Evolutionary conservation across 2,797 vertebrate species (phyloP).

Genomic region (Eremophila alpestris): DNA sequence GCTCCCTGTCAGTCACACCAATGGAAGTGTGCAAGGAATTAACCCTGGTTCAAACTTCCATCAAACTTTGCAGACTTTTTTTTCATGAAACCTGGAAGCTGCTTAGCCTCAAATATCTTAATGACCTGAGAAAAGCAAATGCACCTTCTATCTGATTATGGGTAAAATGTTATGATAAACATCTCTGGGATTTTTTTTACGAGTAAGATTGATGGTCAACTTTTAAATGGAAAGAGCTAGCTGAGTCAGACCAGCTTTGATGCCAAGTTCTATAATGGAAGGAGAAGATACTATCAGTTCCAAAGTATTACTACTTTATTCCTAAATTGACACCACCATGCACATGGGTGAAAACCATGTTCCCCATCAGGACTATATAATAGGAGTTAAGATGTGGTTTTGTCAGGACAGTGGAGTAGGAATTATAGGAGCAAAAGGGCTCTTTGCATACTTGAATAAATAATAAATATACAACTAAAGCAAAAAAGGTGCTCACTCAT

Average conservation of each 20-base stretch:
- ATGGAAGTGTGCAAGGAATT: background rate
- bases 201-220: background rate
- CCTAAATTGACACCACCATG: background rate
- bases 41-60: background rate
- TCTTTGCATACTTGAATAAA: background rate
- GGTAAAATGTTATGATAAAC: conserved; percentile 5
- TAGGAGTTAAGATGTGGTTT: background rate
- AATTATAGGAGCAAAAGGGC: background rate
- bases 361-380: background rate
- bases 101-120: background rate
- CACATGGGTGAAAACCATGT: background rate
- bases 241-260: conserved; percentile 15
- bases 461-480: background rate
- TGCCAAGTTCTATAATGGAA: conserved; percentile 39
- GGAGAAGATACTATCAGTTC: background rate
- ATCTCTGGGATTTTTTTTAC: background rate
- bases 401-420: background rate
- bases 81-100: background rate
- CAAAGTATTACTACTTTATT: background rate
- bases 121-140: background rate
- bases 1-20: background rate
- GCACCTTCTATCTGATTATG: background rate
- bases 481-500: background rate
- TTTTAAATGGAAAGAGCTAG: conserved; percentile 15
- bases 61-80: background rate